phyloP scores from a whole-genome alignment of 2,113 vertebrate genomes.

The Serinus canaria region DNA sequence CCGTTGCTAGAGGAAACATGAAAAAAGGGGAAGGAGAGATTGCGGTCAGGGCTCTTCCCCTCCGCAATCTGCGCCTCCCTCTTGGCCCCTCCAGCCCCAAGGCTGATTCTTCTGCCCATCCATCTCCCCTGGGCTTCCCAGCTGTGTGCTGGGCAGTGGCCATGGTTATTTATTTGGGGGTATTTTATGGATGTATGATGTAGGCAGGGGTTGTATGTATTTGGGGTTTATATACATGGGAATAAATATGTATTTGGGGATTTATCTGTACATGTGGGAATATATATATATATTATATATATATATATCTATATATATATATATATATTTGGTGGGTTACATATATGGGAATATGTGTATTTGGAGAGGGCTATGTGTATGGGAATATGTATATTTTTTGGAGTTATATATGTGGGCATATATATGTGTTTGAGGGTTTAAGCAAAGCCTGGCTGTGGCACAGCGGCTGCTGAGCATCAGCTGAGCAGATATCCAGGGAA shows the following conservation, averaged over 20 bases:
- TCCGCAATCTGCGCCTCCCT: constrained; percentile 36
- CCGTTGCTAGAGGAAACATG: constrained; percentile 35
- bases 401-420: background rate
- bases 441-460: background rate
- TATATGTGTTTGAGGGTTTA: background rate
- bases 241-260: background rate
- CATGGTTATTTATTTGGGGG: background rate
- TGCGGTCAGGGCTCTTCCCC: constrained; percentile 33
- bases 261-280: background rate
- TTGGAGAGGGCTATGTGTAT: background rate
- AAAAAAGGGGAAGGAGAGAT: constrained; percentile 52
- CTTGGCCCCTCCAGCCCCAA: background rate
- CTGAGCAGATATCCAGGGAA: background rate
- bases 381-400: background rate
- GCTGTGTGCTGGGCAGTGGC: background rate
- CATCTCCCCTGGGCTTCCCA: background rate
- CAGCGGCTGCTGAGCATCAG: background rate
- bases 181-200: background rate
- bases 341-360: background rate
- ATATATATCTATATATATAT: background rate
- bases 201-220: background rate
- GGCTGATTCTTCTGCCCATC: background rate
- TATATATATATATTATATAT: background rate
- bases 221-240: background rate
- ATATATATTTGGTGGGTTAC: background rate